Conservation (phyloP, 2,888 invertebrate species). For the Ormyrus thymus region DNA sequence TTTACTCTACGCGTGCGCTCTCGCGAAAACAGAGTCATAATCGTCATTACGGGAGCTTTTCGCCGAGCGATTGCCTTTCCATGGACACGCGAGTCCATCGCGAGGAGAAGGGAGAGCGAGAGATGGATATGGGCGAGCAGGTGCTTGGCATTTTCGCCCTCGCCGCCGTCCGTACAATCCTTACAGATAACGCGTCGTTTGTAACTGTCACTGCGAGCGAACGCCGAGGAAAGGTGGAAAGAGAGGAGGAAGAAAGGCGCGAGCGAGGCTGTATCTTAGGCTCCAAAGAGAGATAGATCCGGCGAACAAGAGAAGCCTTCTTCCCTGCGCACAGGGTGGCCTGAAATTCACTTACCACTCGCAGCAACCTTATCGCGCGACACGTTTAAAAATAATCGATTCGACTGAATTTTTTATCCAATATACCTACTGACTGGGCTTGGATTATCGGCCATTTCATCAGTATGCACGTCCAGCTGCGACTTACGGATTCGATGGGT, state of each 20-base stretch:
- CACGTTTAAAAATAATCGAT: conserved; percentile 38
- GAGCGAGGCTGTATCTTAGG: not conserved
- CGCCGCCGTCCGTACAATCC: conserved; percentile 63
- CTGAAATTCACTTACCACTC: conserved; percentile 37
- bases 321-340: not conserved
- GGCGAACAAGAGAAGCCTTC: not conserved
- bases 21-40: conserved; percentile 26
- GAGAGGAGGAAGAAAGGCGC: conserved; percentile 47
- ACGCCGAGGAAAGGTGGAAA: conserved; percentile 34
- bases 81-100: conserved; percentile 64
- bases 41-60: conserved; percentile 40
- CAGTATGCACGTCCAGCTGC: no score
- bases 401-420: conserved; percentile 53
- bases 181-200: conserved; percentile 73
- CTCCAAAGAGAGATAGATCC: conserved; percentile 14
- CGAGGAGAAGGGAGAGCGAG: not conserved
- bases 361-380: no score
- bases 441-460: no score
- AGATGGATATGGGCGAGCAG: conserved; percentile 64
- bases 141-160: conserved; percentile 69
- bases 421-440: conserved; percentile 21
- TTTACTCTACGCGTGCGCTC: conserved; percentile 61
- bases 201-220: conserved; percentile 68
- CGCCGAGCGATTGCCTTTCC: conserved; percentile 62
- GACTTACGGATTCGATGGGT: no score